These are phyloP conservation scores for Gadus chalcogrammus DNA, from an alignment of 2,113 vertebrate genomes.

Conservation along the genomic window DNA sequence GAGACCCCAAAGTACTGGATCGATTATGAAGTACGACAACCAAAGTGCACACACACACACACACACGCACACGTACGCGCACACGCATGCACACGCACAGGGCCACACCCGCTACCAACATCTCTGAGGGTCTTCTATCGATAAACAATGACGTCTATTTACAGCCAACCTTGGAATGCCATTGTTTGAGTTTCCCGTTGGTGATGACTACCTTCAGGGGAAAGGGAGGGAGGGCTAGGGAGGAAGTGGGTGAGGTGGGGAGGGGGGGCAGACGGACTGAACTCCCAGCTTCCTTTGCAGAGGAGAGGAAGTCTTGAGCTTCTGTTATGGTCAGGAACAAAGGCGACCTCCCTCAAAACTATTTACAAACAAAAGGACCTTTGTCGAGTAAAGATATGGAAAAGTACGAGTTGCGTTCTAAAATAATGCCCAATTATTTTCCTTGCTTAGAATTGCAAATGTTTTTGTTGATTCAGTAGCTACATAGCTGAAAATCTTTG, in stretches of 20 bases:
- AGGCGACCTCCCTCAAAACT: constrained; percentile 18
- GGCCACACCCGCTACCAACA: constrained; percentile 25
- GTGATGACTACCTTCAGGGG: constrained; percentile 53
- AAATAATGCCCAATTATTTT: too few species aligned
- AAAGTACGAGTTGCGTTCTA: too few species aligned
- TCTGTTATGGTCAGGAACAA: constrained; percentile 51
- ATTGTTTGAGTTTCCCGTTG: constrained; percentile 59
- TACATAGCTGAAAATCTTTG: too few species aligned
- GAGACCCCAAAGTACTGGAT: too few species aligned
- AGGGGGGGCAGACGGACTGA: background rate
- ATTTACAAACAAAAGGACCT: constrained; percentile 33
- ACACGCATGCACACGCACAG: constrained; percentile 1
- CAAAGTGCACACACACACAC: too few species aligned
- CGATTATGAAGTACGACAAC: too few species aligned
- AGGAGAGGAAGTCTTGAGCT: constrained; percentile 45
- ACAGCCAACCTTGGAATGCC: constrained; percentile 49
- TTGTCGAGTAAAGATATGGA: background rate
- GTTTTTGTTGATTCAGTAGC: too few species aligned
- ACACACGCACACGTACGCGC: too few species aligned
- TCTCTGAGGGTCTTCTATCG: background rate
- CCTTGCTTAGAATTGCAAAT: too few species aligned
- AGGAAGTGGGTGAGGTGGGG: constrained; percentile 52
- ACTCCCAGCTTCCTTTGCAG: background rate
- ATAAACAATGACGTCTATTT: constrained; percentile 55
- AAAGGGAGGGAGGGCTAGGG: constrained; percentile 35